phyloP scores from a whole-genome alignment of 2,888 invertebrate species.

The Mycogona germanica region DNA sequence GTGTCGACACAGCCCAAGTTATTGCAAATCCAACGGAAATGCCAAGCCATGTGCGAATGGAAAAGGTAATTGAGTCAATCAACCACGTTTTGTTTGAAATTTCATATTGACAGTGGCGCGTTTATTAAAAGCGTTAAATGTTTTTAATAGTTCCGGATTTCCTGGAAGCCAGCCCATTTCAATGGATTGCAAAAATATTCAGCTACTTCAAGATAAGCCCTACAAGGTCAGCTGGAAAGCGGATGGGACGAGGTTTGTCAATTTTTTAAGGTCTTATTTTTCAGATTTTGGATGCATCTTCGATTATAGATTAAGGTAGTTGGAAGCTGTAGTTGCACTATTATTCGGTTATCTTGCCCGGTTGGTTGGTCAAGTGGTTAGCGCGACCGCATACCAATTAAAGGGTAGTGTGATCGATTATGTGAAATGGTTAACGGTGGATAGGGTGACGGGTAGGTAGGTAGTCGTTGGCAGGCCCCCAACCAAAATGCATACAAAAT shows the following conservation, averaged over 20 bases:
- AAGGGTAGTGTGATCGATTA: too few species aligned
- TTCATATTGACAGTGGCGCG: too few species aligned
- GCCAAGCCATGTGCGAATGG: slow-evolving; percentile 73
- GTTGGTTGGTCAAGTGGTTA: too few species aligned
- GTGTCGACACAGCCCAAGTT: slow-evolving; percentile 51
- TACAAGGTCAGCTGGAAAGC: slow-evolving; percentile 99
- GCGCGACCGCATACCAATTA: too few species aligned
- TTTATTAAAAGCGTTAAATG: neutral
- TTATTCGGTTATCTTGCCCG: too few species aligned
- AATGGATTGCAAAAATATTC: slow-evolving; percentile 74
- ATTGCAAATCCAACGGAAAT: slow-evolving; percentile 53
- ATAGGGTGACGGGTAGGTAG: too few species aligned
- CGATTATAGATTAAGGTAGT: too few species aligned
- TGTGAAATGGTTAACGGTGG: too few species aligned
- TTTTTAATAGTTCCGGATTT: slow-evolving; percentile 51
- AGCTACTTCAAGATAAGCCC: slow-evolving; percentile 58
- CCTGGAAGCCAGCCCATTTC: slow-evolving; percentile 97
- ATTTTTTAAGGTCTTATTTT: neutral
- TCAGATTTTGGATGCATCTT: neutral
- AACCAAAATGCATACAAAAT: too few species aligned
- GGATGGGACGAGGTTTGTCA: slow-evolving; percentile 71
- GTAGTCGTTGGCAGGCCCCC: too few species aligned
- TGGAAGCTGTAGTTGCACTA: too few species aligned
- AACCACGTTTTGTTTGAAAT: neutral
- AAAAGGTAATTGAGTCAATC: slow-evolving; percentile 35